A percentile compares a stretch with the other conserved stretches of the same genome.
These are phyloP conservation scores for Oeneis ivallda DNA, from an alignment of 2,888 invertebrate species.

Conservation along the genomic window DNA sequence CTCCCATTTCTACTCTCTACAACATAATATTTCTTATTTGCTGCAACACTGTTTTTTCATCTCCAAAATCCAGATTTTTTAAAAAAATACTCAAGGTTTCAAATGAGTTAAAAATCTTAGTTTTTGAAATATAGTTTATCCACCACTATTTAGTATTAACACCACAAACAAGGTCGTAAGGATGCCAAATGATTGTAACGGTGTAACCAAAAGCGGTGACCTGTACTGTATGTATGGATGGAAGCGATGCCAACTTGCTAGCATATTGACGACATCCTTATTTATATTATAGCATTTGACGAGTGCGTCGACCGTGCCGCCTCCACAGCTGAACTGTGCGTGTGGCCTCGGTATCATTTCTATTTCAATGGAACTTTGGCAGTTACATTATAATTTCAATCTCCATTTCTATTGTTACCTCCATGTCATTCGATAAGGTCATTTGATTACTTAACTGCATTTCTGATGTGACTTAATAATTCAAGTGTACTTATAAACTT, in stretches of 20 bases:
- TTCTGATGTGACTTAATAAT: background rate
- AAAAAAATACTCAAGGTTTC: too few relatives aligned
- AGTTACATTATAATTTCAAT: conserved; percentile 25
- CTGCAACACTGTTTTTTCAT: too few relatives aligned
- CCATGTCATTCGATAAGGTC: conserved; percentile 10
- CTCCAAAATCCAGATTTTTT: too few relatives aligned
- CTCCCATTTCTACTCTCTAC: background rate
- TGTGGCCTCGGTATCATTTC: conserved; percentile 69
- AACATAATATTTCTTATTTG: too few relatives aligned
- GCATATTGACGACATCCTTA: conserved; percentile 81
- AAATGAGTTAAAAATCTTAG: too few relatives aligned
- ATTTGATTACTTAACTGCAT: conserved; percentile 4
- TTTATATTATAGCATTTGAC: conserved; percentile 72
- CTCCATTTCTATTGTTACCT: conserved; percentile 14
- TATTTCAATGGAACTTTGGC: conserved; percentile 44
- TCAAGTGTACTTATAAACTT: background rate
- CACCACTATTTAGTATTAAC: background rate
- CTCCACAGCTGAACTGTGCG: conserved; percentile 66
- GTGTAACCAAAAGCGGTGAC: conserved; percentile 58
- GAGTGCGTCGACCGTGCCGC: conserved; percentile 77
- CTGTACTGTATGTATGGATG: conserved; percentile 59
- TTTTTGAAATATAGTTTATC: too few relatives aligned
- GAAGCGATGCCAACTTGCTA: conserved; percentile 76
- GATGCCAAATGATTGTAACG: conserved; percentile 33
- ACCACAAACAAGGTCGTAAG: conserved; percentile 14